Conservation (phyloP, 1,140 invertebrate species). For the Cheumatopsyche charites region DNA sequence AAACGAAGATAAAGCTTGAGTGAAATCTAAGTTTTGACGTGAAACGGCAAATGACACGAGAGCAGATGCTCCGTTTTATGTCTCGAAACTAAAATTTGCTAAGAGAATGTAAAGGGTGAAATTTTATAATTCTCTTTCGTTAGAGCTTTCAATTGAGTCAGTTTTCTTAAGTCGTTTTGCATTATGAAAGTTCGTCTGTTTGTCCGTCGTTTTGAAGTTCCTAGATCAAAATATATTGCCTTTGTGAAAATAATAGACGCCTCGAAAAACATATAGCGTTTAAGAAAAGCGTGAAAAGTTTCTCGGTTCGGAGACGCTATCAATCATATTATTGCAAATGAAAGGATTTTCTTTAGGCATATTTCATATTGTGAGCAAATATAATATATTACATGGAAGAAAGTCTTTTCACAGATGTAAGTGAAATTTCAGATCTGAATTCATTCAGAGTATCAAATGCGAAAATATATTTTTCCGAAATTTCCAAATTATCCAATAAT, state of each 20-base stretch:
- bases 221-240: neutral
- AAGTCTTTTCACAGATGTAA: too few relatives aligned
- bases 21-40: conserved; percentile 5
- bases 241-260: neutral
- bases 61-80: conserved; percentile 10
- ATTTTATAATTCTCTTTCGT: too few relatives aligned
- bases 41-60: neutral
- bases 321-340: conserved; percentile 30
- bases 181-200: too few relatives aligned
- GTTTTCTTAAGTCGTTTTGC: too few relatives aligned
- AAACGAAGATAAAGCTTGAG: neutral
- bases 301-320: conserved; percentile 7
- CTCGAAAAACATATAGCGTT: neutral
- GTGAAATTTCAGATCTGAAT: too few relatives aligned
- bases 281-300: too few relatives aligned
- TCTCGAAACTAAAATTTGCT: neutral
- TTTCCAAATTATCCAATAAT: too few relatives aligned
- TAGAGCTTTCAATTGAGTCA: too few relatives aligned
- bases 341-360: conserved; percentile 19
- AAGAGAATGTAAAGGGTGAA: neutral
- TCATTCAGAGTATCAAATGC: too few relatives aligned
- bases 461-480: too few relatives aligned
- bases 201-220: neutral
- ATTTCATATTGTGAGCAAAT: conserved; percentile 18
- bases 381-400: neutral